Conservation (phyloP, 2,888 invertebrate species). For the Mimachlamys varia region DNA sequence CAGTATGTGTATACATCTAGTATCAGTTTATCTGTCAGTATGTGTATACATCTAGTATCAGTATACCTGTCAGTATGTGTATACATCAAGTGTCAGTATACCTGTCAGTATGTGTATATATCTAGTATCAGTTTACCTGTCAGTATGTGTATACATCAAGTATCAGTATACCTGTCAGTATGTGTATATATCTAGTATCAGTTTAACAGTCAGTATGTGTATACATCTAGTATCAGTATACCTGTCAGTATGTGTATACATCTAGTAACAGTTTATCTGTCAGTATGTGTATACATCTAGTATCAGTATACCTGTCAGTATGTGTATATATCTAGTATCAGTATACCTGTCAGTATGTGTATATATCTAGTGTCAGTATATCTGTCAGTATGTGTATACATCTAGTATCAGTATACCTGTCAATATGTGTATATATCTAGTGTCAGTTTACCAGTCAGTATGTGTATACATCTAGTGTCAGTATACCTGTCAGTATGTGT, state of each 20-base stretch:
- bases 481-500: not conserved
- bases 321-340: not conserved
- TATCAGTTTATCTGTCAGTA: not conserved
- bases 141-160: not conserved
- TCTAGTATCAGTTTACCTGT: not conserved
- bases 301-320: not conserved
- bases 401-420: not conserved
- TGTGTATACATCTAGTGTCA: not conserved
- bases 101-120: not conserved
- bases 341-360: not conserved
- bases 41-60: not conserved
- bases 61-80: not conserved
- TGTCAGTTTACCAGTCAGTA: too few species aligned
- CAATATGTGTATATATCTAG: not conserved
- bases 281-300: not conserved
- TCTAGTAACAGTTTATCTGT: not conserved
- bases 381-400: not conserved
- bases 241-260: not conserved
- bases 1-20: not conserved
- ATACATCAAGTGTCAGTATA: not conserved
- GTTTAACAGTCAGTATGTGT: not conserved
- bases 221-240: not conserved
- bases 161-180: not conserved
- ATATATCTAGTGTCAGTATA: not conserved
- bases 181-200: not conserved